Evolutionary conservation across 2,113 vertebrate genomes (phyloP), one percentile per base, ranked within the genome.

Genomic region (Onychostruthus taczanowskii): DNA sequence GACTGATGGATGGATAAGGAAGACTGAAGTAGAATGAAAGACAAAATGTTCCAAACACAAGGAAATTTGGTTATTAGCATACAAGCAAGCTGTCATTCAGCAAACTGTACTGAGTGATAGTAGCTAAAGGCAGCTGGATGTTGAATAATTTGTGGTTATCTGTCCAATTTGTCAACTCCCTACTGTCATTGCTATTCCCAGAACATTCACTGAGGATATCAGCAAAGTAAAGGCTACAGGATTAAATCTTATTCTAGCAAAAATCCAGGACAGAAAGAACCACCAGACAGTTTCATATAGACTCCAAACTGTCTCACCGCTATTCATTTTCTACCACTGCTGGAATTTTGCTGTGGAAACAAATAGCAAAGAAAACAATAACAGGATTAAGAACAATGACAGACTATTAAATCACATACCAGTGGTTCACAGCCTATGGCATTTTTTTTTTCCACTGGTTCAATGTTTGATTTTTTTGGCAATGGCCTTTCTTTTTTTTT

Each of bases 331-430:
- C 84, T 84, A 31, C 85, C 30, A 37, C 69, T 86, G 80, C 33
- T 95, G 95, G 85, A 91, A 95, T 95, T 96, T 77, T 91, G 50
- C 96, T 91, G 92, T 88, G 87, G 91, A 95, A 96, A 96, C 81
- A 97, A 95, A 93, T 77, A 95, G 75, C 73, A 93, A 93, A 89
- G 62, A 73, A 96, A 95, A 96, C 93, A 96, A 87, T 95, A 95
- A 93, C 82, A 93, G 89, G 89, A 95, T 94, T 97, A 89, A 85
- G 87, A 85, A 96, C 94, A 97, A 94, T 93, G 89, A 80, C 63
- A 88, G 87, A 62, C 70, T 87, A 62, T 87, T 87, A 94, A 91
- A 10, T 88, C 75, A 91, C 84, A 95, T 90, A 43, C 66, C 67
- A 84, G 67, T 74, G 79, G 77, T 94, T 97, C 86, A 82, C 41